A percentile compares a stretch with the other conserved stretches of the same genome.
Conservation (phyloP, 2,888 invertebrate species). For the Mesorhabditis belari region DNA sequence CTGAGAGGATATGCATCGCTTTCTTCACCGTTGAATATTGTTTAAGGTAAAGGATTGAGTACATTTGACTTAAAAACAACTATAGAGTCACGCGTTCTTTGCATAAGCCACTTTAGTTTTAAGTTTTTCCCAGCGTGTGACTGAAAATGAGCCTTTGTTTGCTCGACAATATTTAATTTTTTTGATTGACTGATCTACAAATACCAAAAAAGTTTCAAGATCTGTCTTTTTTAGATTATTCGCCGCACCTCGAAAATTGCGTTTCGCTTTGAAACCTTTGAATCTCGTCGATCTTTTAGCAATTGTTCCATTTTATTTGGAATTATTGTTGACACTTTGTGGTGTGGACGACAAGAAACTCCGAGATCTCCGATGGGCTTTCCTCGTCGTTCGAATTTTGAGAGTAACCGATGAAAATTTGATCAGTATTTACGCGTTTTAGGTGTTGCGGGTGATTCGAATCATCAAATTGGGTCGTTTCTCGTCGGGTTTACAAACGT, state of each 20-base stretch:
- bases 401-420: slow-evolving; percentile 42
- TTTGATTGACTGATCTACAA: too few relatives aligned
- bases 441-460: slow-evolving; percentile 40
- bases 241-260: slow-evolving; percentile 47
- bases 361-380: slow-evolving; percentile 50
- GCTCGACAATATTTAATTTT: too few relatives aligned
- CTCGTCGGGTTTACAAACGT: slow-evolving; percentile 50
- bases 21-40: slow-evolving; percentile 51
- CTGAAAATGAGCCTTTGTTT: too few relatives aligned
- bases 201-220: too few relatives aligned
- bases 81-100: too few relatives aligned
- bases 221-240: slow-evolving; percentile 28
- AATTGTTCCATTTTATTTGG: slow-evolving; percentile 51
- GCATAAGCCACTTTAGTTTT: too few relatives aligned
- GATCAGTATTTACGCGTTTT: slow-evolving; percentile 7
- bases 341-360: slow-evolving; percentile 51
- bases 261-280: slow-evolving; percentile 48
- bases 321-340: slow-evolving; percentile 45
- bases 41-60: slow-evolving; percentile 17
- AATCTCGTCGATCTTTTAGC: slow-evolving; percentile 48
- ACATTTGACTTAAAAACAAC: background rate
- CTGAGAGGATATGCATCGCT: slow-evolving; percentile 51
- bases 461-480: slow-evolving; percentile 50
- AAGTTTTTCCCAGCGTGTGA: too few relatives aligned
- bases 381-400: slow-evolving; percentile 51